A percentile compares a stretch with the other conserved stretches of the same genome.
phyloP scores from a whole-genome alignment of 1,140 invertebrate species.

The Pogonomyrmex barbatus region DNA sequence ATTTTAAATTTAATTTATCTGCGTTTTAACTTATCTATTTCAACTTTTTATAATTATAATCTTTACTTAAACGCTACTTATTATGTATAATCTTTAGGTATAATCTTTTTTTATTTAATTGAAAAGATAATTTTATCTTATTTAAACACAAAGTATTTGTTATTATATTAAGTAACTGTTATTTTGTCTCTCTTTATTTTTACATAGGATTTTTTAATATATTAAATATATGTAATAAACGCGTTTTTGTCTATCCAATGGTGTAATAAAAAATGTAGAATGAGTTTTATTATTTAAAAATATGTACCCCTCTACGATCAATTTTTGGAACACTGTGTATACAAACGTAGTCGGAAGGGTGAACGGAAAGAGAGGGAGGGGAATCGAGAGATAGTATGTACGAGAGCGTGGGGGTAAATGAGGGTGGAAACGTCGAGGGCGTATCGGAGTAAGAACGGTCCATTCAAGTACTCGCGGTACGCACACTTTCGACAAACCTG shows the following conservation, averaged over 20 bases:
- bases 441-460: constrained; percentile 22
- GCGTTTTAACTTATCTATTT: no score
- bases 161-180: not conserved
- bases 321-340: not conserved
- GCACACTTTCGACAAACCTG: constrained; percentile 20
- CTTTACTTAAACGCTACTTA: not conserved
- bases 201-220: constrained; percentile 5
- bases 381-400: not conserved
- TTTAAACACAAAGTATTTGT: no score
- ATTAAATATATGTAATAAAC: not conserved
- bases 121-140: not conserved
- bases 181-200: not conserved
- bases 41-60: not conserved
- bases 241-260: not conserved
- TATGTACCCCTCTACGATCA: not conserved
- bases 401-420: constrained; percentile 1
- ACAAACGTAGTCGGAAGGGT: not conserved
- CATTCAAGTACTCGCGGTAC: constrained; percentile 33
- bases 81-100: not conserved
- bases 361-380: not conserved
- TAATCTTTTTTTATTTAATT: not conserved
- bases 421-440: constrained; percentile 26
- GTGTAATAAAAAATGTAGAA: not conserved
- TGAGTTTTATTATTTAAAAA: not conserved
- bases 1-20: not conserved